Percentiles rank a stretch among this genome's conserved stretches.
Evolutionary conservation across 2,113 vertebrate genomes (phyloP).

Genomic region (Burhinus bistriatus): DNA sequence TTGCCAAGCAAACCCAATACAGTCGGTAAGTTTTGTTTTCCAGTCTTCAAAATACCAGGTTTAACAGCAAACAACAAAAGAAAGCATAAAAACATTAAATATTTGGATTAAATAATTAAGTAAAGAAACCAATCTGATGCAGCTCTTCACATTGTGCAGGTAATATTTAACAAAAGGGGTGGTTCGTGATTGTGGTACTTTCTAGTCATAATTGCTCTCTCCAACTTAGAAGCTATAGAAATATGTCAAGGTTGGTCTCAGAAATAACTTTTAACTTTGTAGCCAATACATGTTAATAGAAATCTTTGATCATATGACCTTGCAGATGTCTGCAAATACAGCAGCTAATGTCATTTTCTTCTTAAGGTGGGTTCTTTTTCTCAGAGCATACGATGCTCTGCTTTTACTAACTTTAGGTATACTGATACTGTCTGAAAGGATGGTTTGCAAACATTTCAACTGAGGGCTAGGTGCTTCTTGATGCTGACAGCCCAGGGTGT

Average conservation of each 20-base stretch:
- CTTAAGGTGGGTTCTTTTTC: not conserved
- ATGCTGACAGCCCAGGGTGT: not conserved
- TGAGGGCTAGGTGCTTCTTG: not conserved
- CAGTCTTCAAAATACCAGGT: not conserved
- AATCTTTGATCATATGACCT: not conserved
- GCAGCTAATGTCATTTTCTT: not conserved
- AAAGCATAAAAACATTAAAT: not conserved
- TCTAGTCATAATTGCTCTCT: not conserved
- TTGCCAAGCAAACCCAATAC: too few species aligned
- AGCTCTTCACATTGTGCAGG: not conserved
- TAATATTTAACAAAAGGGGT: not conserved
- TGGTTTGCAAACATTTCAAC: not conserved
- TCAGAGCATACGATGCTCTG: not conserved
- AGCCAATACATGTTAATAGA: not conserved
- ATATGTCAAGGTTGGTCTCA: not conserved
- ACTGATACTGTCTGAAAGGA: not conserved
- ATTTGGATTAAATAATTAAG: not conserved
- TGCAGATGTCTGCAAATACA: not conserved
- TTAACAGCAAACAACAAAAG: not conserved
- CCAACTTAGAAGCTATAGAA: not conserved
- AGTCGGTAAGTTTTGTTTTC: not conserved
- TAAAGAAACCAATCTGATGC: not conserved
- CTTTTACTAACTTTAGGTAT: not conserved
- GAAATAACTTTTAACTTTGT: not conserved
- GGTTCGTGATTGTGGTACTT: not conserved